A percentile compares a stretch with the other conserved stretches of the same genome.
These are phyloP conservation scores for Drosophila meridiana DNA, from an alignment of 2,888 invertebrate genomes.

Conservation along the genomic window DNA sequence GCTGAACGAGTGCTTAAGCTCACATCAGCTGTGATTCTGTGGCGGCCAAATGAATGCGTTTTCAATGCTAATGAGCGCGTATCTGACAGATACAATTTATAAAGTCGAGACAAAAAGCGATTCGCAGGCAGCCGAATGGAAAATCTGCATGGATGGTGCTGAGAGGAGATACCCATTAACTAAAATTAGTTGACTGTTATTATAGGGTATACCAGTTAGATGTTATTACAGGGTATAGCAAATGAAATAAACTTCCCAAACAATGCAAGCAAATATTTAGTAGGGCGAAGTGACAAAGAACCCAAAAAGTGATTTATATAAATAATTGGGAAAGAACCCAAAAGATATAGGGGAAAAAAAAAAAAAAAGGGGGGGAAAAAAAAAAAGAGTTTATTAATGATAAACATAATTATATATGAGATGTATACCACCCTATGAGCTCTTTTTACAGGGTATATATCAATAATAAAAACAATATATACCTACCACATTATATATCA, in stretches of 20 bases:
- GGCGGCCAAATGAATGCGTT: slow-evolving; percentile 50
- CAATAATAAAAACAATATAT: not conserved
- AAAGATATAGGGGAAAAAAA: too few species aligned
- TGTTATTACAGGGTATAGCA: not conserved
- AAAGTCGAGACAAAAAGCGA: slow-evolving; percentile 62
- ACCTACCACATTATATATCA: not conserved
- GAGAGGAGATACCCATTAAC: slow-evolving; percentile 12
- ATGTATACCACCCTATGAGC: not conserved
- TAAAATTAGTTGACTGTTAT: not conserved
- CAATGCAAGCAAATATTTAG: not conserved
- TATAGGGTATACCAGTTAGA: not conserved
- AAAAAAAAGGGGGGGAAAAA: too few species aligned
- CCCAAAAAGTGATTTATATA: too few species aligned
- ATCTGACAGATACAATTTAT: slow-evolving; percentile 81
- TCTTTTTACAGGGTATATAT: not conserved
- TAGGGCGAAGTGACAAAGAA: not conserved
- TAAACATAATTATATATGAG: too few species aligned
- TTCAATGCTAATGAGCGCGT: slow-evolving; percentile 79
- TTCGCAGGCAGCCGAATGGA: slow-evolving; percentile 59
- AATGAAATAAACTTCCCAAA: not conserved
- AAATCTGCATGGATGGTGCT: slow-evolving; percentile 32
- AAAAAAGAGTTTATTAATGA: too few species aligned
- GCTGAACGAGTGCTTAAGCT: slow-evolving; percentile 7
- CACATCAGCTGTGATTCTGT: slow-evolving; percentile 20
- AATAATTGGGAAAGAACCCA: too few species aligned